A percentile compares a stretch with the other conserved stretches of the same genome.
Conservation (phyloP, 2,888 invertebrate species). For the Conchocele bisecta region DNA sequence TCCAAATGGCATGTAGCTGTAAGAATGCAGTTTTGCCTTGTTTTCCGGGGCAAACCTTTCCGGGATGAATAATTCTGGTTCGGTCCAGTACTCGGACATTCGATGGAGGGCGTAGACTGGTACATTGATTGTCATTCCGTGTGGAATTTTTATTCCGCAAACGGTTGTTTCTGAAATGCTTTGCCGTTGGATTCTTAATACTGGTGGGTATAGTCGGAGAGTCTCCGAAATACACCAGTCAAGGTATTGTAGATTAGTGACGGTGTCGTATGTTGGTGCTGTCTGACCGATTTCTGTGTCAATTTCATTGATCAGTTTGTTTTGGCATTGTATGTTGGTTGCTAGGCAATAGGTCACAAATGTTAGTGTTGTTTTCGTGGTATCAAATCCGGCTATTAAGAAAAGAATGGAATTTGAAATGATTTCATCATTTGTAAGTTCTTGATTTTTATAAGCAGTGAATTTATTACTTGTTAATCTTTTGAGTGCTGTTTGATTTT, state of each 20-base stretch:
- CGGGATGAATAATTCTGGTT: conserved; percentile 50
- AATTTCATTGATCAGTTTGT: conserved; percentile 41
- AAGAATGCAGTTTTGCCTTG: conserved; percentile 38
- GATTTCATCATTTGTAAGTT: conserved; percentile 51
- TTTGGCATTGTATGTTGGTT: conserved; percentile 38
- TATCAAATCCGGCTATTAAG: conserved; percentile 49
- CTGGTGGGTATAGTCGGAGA: conserved; percentile 61
- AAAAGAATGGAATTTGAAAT: conserved; percentile 45
- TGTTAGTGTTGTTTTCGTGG: conserved; percentile 43
- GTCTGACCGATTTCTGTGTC: conserved; percentile 29
- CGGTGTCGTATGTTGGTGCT: conserved; percentile 55
- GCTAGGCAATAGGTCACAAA: conserved; percentile 48
- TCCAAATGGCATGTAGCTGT: conserved; percentile 54
- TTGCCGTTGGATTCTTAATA: conserved; percentile 43
- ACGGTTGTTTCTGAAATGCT: conserved; percentile 10
- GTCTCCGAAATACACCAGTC: conserved; percentile 63
- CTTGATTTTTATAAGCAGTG: too few relatives aligned
- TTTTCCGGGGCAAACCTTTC: conserved; percentile 44
- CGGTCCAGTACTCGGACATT: conserved; percentile 48
- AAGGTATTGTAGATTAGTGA: conserved; percentile 54
- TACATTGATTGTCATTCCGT: conserved; percentile 38
- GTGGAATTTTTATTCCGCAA: conserved; percentile 27
- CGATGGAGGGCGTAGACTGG: conserved; percentile 46
- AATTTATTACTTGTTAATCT: too few relatives aligned
- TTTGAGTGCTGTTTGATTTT: too few relatives aligned